Evolutionary conservation across 2,797 vertebrate species (phyloP).

Genomic region (Xenentodon cancila): DNA sequence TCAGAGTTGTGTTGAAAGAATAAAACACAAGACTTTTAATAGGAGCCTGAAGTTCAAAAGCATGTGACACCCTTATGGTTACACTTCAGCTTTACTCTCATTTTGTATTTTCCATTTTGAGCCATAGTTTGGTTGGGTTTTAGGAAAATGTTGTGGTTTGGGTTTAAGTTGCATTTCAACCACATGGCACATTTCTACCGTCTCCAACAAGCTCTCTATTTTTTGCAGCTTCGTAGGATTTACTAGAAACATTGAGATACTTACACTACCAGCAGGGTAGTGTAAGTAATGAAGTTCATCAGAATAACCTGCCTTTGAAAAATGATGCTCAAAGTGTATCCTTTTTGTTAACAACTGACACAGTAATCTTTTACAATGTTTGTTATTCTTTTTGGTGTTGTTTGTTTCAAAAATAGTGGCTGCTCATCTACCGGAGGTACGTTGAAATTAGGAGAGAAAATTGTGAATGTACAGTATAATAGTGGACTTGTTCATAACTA

Average conservation of each 20-base stretch:
- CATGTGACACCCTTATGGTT: background rate
- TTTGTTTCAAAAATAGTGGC: too few relatives aligned
- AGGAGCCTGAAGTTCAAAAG: background rate
- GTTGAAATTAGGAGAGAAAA: too few relatives aligned
- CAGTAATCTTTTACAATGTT: background rate
- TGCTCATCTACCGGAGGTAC: too few relatives aligned
- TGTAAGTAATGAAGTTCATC: too few relatives aligned
- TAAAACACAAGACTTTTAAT: background rate
- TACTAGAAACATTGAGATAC: background rate
- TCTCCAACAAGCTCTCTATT: background rate
- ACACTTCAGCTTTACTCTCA: background rate
- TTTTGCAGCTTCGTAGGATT: background rate
- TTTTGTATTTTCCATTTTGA: background rate
- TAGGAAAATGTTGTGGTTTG: background rate
- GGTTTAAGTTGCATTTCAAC: background rate
- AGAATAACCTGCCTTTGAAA: background rate
- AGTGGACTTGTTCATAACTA: too few relatives aligned
- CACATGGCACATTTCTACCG: slow-evolving; percentile 1
- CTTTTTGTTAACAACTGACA: too few relatives aligned
- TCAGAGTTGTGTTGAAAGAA: background rate
- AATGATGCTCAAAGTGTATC: background rate
- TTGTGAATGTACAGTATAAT: too few relatives aligned
- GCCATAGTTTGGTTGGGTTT: background rate
- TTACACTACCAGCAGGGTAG: too few relatives aligned
- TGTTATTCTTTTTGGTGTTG: background rate